Base-by-base conservation (phyloP, 2,113 vertebrate genomes). In the Cochlearius cochlearius region DNA sequence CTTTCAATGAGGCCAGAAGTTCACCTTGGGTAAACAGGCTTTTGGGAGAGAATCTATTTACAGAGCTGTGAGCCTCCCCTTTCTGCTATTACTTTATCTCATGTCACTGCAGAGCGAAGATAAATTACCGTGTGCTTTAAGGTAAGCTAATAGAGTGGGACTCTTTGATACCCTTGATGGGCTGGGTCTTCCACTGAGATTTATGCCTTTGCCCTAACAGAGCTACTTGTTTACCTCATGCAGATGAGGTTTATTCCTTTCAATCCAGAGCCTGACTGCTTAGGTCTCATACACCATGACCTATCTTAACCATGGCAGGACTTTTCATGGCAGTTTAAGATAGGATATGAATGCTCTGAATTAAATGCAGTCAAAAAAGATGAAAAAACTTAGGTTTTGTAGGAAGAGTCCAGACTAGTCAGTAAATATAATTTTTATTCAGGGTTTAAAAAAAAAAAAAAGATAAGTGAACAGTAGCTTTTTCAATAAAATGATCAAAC, bases 11-110 rank as follows among this genome's bases (percentile, higher is more conserved):
- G 90, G 71, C 85, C 90, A 94, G 50, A 38, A 69, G 78, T 79
- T 94, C 85, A 55, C 71, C 50, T 75, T 69, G 88, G 53, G 58
- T 92, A 88, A 94, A n/a, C 39, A 83, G 53, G 41, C n/a, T 86
- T 76, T 73, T 74, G 69, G 74, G 26, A 74, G 41, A 53, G 32
- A 45, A 68, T 81, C 63, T 94, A 34, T 87, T 89, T 39, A 68
- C 36, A 73, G 66, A 72, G 52, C 59, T 52, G 29, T 52, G 60
- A 92, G 73, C 60, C 34, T 81, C 19, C 66, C n/a, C 43, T 43
- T 72, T 41, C 77, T 78, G 60, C 77, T 76, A 5, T 39, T 73
- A 4, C 81, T 83, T 62, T 69, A 53, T 41, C 85, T 90, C 71
- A 62, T 71, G 86, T 19, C 92, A 36, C 55, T 74, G 81, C 59